Evolutionary conservation across 1,140 invertebrate species (phyloP).

Genomic region (fruit fly (Drosophila melanogaster)): DNA sequence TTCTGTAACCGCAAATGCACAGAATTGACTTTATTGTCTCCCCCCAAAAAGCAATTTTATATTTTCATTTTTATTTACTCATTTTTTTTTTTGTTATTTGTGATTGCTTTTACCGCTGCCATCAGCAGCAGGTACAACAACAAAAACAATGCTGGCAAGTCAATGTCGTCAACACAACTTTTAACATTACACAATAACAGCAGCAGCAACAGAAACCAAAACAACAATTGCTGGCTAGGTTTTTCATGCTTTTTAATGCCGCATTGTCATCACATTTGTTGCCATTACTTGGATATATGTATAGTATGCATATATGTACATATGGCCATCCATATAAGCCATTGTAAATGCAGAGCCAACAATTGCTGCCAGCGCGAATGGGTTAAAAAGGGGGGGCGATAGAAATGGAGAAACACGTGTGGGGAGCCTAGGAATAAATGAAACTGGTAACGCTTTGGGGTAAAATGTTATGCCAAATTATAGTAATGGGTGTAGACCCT

Average conservation of each 20-base stretch:
- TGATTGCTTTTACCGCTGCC: constrained; percentile 18
- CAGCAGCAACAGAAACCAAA: constrained; percentile 25
- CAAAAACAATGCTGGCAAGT: constrained; percentile 28
- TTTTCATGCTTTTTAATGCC: constrained; percentile 71
- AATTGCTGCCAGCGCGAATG: constrained; percentile 32
- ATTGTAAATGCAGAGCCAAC: constrained; percentile 18
- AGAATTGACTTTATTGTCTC: constrained; percentile 67
- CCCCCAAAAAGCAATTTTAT: constrained; percentile 51
- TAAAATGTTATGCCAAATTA: constrained; percentile 13
- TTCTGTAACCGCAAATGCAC: constrained; percentile 13
- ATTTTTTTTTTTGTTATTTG: constrained; percentile 11
- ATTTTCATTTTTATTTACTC: constrained; percentile 50
- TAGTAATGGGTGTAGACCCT: background rate
- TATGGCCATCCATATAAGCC: constrained; percentile 15
- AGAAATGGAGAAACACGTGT: constrained; percentile 26
- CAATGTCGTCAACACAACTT: constrained; percentile 63
- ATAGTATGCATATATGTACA: constrained; percentile 22
- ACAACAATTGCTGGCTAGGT: constrained; percentile 39
- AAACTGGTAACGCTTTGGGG: background rate
- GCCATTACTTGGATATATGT: constrained; percentile 29
- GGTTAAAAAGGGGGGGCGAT: constrained; percentile 10
- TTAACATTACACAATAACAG: constrained; percentile 70
- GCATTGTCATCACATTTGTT: constrained; percentile 78
- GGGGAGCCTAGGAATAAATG: constrained; percentile 1
- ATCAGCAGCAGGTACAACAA: constrained; percentile 19